Evolutionary conservation across 2,113 vertebrate species (phyloP).

Genomic region (Oreochromis spilurus): DNA sequence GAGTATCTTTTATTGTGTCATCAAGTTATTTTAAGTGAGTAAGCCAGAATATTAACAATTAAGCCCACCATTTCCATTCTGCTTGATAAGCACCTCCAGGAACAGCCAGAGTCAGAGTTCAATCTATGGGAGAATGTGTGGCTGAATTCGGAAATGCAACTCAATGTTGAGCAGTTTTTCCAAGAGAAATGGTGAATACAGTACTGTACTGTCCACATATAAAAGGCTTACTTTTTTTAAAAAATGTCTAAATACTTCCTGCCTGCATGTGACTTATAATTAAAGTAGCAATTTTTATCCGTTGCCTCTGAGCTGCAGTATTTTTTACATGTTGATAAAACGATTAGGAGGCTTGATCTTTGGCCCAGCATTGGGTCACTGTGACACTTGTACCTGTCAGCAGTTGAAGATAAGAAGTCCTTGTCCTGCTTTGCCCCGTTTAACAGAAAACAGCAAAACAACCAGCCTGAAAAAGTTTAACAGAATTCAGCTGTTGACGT

Average conservation of each 20-base stretch:
- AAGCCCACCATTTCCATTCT: not conserved
- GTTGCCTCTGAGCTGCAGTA: not conserved
- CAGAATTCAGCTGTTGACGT: not conserved
- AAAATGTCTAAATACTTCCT: not conserved
- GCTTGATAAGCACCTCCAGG: not conserved
- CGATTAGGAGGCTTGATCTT: not conserved
- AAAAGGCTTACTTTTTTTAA: not conserved
- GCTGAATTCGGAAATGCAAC: not conserved
- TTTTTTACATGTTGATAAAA: not conserved
- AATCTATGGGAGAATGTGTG: not conserved
- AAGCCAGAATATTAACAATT: not conserved
- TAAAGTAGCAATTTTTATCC: not conserved
- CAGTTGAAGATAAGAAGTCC: conserved; percentile 14
- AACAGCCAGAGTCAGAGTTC: not conserved
- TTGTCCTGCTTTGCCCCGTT: not conserved
- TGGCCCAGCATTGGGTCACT: not conserved
- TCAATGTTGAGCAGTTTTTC: not conserved
- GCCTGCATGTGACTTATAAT: not conserved
- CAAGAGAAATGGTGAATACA: not conserved
- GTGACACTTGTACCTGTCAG: not conserved
- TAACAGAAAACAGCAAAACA: not conserved
- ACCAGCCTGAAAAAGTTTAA: not conserved
- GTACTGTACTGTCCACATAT: not conserved
- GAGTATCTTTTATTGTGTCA: not conserved
- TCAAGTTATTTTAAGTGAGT: not conserved